Conservation (phyloP, 1,140 invertebrate genomes). For the Bombus turneri region DNA sequence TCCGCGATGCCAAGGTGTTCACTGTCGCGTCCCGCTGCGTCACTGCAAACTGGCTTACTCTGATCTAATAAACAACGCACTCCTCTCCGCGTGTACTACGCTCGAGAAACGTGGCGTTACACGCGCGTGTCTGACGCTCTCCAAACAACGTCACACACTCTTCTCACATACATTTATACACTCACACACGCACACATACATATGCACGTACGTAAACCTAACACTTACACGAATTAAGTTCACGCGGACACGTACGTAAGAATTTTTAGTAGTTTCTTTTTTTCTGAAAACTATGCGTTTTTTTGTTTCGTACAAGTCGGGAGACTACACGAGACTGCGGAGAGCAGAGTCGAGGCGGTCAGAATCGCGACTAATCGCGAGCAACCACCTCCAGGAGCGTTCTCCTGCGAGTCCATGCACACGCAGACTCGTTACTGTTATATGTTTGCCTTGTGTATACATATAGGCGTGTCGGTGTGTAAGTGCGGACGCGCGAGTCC, state of each 20-base stretch:
- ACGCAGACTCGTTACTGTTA: not conserved
- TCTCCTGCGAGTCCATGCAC: slow-evolving; percentile 35
- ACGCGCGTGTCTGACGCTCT: not conserved
- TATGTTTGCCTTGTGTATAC: not conserved
- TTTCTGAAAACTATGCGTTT: not conserved
- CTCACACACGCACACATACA: fast-evolving
- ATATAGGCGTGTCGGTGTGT: not conserved
- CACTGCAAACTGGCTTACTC: slow-evolving; percentile 80
- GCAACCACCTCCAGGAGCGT: slow-evolving; percentile 38
- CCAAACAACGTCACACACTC: not conserved
- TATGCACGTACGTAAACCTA: no score
- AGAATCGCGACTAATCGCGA: slow-evolving; percentile 52
- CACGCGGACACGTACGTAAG: not conserved
- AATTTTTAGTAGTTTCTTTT: not conserved
- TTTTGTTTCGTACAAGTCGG: not conserved
- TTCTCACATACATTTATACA: no score
- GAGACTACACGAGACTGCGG: not conserved
- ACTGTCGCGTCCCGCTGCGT: slow-evolving; percentile 73
- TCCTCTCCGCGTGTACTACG: slow-evolving; percentile 33
- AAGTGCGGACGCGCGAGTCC: not conserved
- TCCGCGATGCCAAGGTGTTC: slow-evolving; percentile 71
- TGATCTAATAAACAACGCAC: slow-evolving; percentile 80
- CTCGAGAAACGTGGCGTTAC: slow-evolving; percentile 16
- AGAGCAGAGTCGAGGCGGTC: slow-evolving; percentile 15
- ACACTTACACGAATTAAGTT: no score